phyloP scores from a whole-genome alignment of 2,113 vertebrate genomes.

The Clarias magur region DNA sequence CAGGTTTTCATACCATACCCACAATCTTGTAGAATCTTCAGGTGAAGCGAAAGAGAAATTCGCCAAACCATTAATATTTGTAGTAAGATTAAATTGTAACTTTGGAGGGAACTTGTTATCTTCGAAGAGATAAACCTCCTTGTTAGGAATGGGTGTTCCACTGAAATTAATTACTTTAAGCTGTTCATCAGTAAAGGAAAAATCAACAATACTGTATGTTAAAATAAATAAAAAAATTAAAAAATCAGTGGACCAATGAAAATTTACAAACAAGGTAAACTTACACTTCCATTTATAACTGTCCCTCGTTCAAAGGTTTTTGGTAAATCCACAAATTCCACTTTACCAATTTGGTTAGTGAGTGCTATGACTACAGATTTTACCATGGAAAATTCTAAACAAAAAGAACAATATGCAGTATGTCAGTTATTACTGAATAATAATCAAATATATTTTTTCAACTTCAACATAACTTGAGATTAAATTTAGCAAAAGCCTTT shows the following conservation, averaged over 20 bases:
- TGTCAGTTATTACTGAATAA: neutral
- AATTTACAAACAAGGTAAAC: neutral
- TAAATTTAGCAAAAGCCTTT: neutral
- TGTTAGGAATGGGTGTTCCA: constrained; percentile 51
- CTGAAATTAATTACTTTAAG: constrained; percentile 61
- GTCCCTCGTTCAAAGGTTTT: constrained; percentile 56
- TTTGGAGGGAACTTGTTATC: constrained; percentile 19
- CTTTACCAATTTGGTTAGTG: constrained; percentile 60
- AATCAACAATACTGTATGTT: neutral
- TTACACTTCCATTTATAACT: constrained; percentile 64
- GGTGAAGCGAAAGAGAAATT: constrained; percentile 55
- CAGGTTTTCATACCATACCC: constrained; percentile 50
- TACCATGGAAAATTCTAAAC: neutral
- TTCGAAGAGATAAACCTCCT: constrained; percentile 53
- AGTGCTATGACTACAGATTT: constrained; percentile 1
- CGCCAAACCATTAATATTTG: constrained; percentile 63
- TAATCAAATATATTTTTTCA: accelerated
- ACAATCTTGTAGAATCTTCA: neutral
- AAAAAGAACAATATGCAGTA: constrained; percentile 33
- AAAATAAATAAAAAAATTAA: no score
- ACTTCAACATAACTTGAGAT: neutral
- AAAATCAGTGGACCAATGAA: neutral
- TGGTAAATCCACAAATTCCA: constrained; percentile 63
- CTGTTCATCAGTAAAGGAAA: constrained; percentile 47
- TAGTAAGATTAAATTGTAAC: constrained; percentile 62